These are phyloP conservation scores for Synanthedon tipuliformis DNA, from an alignment of 2,888 invertebrate species.

Conservation along the genomic window DNA sequence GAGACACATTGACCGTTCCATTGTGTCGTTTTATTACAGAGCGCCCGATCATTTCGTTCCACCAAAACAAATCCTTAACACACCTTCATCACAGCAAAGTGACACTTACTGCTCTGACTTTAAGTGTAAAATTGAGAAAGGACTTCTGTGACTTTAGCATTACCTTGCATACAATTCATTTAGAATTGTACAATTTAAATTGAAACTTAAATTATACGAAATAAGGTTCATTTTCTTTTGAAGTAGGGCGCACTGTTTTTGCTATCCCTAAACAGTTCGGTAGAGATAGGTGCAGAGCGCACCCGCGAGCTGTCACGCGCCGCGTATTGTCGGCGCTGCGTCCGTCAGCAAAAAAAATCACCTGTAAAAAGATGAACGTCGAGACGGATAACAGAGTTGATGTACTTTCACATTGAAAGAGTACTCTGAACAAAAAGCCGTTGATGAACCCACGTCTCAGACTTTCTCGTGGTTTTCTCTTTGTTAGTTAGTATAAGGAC, in stretches of 20 bases:
- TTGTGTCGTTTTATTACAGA: constrained; percentile 45
- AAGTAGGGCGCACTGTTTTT: constrained; percentile 21
- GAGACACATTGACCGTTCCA: constrained; percentile 57
- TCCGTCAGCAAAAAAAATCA: constrained; percentile 33
- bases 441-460: neutral
- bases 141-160: constrained; percentile 7
- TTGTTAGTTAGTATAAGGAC: constrained; percentile 1
- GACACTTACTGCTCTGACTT: neutral
- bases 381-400: constrained; percentile 5
- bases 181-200: constrained; percentile 1
- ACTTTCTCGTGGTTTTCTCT: constrained; percentile 1
- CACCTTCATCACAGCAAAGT: constrained; percentile 7
- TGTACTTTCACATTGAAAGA: constrained; percentile 6
- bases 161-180: constrained; percentile 9
- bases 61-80: constrained; percentile 31
- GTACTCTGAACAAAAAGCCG: neutral
- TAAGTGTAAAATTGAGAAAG: constrained; percentile 9
- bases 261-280: constrained; percentile 20
- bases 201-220: neutral
- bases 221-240: constrained; percentile 16
- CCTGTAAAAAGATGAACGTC: constrained; percentile 29
- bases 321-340: constrained; percentile 31
- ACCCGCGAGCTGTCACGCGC: constrained; percentile 64
- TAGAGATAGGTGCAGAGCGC: constrained; percentile 42
- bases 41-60: constrained; percentile 43